Percentiles rank a stretch among this genome's conserved stretches.
Conservation (phyloP, 2,113 vertebrate genomes). For the Puffinus mauretanicus region DNA sequence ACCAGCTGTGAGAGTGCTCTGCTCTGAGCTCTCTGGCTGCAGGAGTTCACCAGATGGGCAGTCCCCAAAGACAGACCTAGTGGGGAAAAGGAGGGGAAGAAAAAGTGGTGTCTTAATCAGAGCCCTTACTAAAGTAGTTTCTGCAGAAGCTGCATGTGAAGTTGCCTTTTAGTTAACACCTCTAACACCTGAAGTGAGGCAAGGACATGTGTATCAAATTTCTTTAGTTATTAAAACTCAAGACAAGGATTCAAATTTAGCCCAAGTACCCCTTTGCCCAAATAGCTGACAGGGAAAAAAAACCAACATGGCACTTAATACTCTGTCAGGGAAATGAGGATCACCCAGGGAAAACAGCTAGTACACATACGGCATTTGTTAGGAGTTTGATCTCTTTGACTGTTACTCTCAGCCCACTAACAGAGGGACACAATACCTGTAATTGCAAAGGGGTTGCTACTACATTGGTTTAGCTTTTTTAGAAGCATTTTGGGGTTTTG, state of each 20-base stretch:
- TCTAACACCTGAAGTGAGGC: neutral
- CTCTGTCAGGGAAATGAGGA: neutral
- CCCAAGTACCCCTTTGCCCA: neutral
- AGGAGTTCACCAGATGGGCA: neutral
- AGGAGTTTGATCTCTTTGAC: neutral
- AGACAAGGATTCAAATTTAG: neutral
- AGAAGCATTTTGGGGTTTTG: neutral
- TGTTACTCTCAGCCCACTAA: neutral
- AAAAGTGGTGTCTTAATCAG: neutral
- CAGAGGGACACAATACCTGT: neutral
- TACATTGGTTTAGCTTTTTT: neutral
- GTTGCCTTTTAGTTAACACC: neutral
- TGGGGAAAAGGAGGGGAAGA: neutral
- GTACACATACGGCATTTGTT: neutral
- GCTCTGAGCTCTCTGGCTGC: neutral
- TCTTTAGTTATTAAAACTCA: neutral
- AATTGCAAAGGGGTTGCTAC: neutral
- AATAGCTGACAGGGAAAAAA: neutral
- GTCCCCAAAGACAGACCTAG: neutral
- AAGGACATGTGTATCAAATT: neutral
- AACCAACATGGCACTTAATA: neutral
- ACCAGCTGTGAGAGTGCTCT: neutral
- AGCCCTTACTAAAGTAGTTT: neutral
- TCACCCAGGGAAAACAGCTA: neutral
- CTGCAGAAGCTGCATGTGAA: neutral